These are phyloP conservation scores for Druceiella hillmani DNA, from an alignment of 2,888 invertebrate genomes.

Conservation along the genomic window DNA sequence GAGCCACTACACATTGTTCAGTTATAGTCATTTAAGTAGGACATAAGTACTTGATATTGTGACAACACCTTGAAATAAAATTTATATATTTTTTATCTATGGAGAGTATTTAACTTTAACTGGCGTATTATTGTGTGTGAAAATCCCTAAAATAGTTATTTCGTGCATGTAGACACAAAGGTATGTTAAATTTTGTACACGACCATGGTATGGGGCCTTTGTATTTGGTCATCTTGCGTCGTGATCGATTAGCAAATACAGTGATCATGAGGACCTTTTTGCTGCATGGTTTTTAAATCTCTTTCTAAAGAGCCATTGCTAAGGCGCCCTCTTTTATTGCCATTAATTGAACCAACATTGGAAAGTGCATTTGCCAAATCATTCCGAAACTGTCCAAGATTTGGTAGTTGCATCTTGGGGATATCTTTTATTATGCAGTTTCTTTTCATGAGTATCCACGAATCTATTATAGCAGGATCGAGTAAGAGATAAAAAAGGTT, in stretches of 20 bases:
- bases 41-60: no score
- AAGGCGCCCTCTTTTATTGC: conserved; percentile 4
- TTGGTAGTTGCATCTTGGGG: conserved; percentile 6
- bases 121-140: no score
- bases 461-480: conserved; percentile 4
- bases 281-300: conserved; percentile 1
- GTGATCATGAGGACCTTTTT: conserved; percentile 3
- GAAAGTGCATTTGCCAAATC: conserved; percentile 1
- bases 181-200: conserved; percentile 3
- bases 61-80: no score
- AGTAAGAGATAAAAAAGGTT: no score
- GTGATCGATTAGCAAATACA: conserved; percentile 5
- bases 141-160: no score
- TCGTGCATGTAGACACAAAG: conserved; percentile 2
- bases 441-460: conserved; percentile 5
- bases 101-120: no score
- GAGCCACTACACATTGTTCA: no score
- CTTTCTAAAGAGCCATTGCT: conserved; percentile 7
- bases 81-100: no score
- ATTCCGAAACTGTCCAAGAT: conserved; percentile 4
- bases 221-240: conserved; percentile 3
- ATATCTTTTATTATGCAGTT: conserved; percentile 4
- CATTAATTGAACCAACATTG: conserved; percentile 2
- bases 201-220: conserved; percentile 4
- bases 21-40: no score